Evolutionary conservation across 2,888 invertebrate genomes (phyloP).

Genomic region (Galeopsomyia nigrocyanea): DNA sequence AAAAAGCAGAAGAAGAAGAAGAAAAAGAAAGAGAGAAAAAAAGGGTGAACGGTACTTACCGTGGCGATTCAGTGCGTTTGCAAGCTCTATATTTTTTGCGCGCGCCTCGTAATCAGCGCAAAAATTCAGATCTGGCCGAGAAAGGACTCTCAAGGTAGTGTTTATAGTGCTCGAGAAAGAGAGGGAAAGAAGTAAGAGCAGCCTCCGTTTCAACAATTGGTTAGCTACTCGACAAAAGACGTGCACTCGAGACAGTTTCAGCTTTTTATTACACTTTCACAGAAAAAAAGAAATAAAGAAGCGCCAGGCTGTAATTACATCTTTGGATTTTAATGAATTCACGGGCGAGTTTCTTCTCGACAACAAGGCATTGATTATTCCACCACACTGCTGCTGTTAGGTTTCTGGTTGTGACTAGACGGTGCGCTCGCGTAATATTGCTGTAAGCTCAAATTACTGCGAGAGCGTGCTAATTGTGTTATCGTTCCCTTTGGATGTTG

Average conservation of each 20-base stretch:
- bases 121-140: slow-evolving; percentile 27
- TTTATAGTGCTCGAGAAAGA: slow-evolving; percentile 1
- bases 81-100: slow-evolving; percentile 4
- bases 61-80: neutral
- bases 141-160: neutral
- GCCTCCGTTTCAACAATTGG: slow-evolving; percentile 11
- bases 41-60: slow-evolving; percentile 17
- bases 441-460: too few species aligned
- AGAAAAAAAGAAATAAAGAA: neutral
- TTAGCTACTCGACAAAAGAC: slow-evolving; percentile 10
- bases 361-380: too few species aligned
- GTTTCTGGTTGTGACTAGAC: too few species aligned
- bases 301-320: neutral
- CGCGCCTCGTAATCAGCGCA: slow-evolving; percentile 39
- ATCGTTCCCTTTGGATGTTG: too few species aligned
- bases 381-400: too few species aligned
- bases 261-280: too few species aligned
- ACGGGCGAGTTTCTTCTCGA: too few species aligned
- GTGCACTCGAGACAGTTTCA: neutral
- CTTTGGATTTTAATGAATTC: neutral
- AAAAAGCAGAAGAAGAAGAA: neutral
- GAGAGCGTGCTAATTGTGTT: too few species aligned
- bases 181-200: neutral
- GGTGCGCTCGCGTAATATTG: too few species aligned
- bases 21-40: neutral